These are phyloP conservation scores for Sitobion miscanthi DNA, from an alignment of 1,140 invertebrate species.

Conservation along the genomic window DNA sequence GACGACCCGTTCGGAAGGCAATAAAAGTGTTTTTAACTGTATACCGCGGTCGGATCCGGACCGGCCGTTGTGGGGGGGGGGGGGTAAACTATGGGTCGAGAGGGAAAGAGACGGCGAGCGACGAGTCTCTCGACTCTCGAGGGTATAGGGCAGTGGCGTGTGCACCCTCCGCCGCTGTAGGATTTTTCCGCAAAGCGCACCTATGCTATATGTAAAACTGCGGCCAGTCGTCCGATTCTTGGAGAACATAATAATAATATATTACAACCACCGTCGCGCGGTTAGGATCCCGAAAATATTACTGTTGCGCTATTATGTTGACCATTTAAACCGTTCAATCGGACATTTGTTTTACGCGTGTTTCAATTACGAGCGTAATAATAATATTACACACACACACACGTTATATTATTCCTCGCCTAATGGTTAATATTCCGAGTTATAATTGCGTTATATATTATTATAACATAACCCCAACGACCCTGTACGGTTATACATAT, in stretches of 20 bases:
- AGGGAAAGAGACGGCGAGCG: not conserved
- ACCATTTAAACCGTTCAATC: not conserved
- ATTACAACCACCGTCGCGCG: not conserved
- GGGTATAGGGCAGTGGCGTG: not conserved
- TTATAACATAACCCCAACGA: not conserved
- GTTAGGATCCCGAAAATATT: not conserved
- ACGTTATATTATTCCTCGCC: not conserved
- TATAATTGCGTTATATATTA: not conserved
- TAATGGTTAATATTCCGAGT: not conserved
- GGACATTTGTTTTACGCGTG: not conserved
- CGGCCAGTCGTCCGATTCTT: not conserved
- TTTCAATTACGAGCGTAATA: not conserved
- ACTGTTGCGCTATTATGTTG: not conserved
- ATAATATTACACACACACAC: not conserved
- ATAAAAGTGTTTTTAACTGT: constrained; percentile 48
- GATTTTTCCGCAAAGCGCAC: not conserved
- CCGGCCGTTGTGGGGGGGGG: not conserved
- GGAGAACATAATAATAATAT: not conserved
- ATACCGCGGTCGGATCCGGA: not conserved
- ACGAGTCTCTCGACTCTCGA: not conserved
- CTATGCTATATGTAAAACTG: not conserved
- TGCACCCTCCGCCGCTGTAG: not conserved
- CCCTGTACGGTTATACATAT: not conserved
- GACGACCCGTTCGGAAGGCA: not conserved
- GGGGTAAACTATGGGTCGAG: not conserved